phyloP scores from a whole-genome alignment of 1,140 invertebrate genomes.

The Drosophila setifemur region DNA sequence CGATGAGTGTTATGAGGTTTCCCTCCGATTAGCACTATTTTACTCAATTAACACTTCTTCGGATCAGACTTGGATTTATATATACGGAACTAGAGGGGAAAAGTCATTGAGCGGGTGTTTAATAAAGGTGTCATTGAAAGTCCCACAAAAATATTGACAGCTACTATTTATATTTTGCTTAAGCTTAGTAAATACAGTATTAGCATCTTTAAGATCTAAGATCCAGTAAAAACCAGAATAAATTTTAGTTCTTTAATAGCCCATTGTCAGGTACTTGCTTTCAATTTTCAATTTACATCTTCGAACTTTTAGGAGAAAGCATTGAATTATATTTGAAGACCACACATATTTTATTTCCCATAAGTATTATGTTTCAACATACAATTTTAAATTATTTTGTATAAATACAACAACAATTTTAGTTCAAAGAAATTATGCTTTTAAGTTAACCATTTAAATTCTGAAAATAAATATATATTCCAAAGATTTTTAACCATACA shows the following conservation, averaged over 20 bases:
- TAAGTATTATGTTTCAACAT: no score
- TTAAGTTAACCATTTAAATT: no score
- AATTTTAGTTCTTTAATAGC: background rate
- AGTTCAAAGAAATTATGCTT: no score
- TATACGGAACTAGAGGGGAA: constrained; percentile 7
- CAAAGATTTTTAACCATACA: no score
- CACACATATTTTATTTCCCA: no score
- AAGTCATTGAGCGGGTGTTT: background rate
- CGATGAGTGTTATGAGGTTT: constrained; percentile 27
- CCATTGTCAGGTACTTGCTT: no score
- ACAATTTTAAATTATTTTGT: no score
- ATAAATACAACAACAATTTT: no score
- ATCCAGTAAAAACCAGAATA: background rate
- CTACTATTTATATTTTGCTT: background rate
- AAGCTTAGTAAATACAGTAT: background rate
- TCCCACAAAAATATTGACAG: background rate
- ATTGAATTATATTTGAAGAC: no score
- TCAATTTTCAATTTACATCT: no score
- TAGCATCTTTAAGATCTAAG: background rate
- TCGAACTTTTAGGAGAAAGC: no score
- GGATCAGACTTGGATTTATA: constrained; percentile 5
- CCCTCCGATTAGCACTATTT: constrained; percentile 26
- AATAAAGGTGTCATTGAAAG: background rate
- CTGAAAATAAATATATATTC: no score
- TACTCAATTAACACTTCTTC: constrained; percentile 26